These are phyloP conservation scores for Spinus olivaceus DNA, from an alignment of 2,797 vertebrate species.

Conservation along the genomic window DNA sequence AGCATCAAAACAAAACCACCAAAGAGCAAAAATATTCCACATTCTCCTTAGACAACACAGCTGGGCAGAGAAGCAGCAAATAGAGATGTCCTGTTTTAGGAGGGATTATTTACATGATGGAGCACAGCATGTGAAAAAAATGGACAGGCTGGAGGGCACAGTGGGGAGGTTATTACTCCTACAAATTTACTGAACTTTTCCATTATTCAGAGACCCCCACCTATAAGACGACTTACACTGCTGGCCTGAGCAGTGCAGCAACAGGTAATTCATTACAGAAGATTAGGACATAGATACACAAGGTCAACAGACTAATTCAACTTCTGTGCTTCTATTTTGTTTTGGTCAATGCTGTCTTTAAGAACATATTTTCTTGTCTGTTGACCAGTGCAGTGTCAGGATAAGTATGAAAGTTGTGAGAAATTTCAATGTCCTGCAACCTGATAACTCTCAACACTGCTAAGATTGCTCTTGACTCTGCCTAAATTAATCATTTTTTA, in stretches of 20 bases:
- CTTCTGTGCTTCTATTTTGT: background rate
- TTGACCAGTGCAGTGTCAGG: background rate
- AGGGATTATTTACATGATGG: background rate
- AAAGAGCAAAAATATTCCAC: background rate
- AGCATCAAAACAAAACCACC: background rate
- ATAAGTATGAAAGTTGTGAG: background rate
- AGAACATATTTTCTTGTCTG: background rate
- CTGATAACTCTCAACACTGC: background rate
- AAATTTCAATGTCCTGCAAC: background rate
- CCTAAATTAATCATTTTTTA: background rate
- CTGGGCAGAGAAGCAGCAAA: background rate
- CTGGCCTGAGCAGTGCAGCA: background rate
- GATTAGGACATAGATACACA: background rate
- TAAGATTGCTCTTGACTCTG: background rate
- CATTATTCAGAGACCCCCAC: background rate
- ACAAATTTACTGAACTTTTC: background rate
- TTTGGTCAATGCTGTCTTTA: background rate
- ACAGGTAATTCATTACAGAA: background rate
- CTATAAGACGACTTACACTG: background rate
- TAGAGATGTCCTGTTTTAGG: background rate
- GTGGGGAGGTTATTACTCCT: background rate
- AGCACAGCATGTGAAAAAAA: background rate
- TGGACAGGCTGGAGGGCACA: background rate
- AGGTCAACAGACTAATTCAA: background rate
- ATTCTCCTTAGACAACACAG: background rate